Conservation (phyloP, 2,888 invertebrate genomes). For the Linyphia triangularis region DNA sequence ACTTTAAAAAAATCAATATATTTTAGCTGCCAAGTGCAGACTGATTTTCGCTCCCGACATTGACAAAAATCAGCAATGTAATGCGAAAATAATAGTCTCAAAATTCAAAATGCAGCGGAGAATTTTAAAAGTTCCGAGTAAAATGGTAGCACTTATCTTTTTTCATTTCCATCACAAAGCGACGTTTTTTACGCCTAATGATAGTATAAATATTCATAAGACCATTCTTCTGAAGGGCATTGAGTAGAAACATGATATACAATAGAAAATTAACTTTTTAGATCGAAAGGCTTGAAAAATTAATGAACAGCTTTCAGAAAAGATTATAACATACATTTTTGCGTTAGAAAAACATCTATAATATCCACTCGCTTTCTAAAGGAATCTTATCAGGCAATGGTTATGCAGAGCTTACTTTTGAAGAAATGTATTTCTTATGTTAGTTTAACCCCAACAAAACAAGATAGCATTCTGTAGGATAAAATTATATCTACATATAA, state of each 20-base stretch:
- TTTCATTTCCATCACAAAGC: conserved; percentile 6
- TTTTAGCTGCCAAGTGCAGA: background rate
- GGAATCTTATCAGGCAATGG: too few species aligned
- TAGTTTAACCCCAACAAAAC: too few species aligned
- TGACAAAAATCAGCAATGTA: background rate
- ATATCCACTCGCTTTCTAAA: too few species aligned
- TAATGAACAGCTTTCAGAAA: background rate
- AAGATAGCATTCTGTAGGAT: too few species aligned
- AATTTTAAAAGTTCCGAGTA: background rate
- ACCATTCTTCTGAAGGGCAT: background rate
- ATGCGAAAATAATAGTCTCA: conserved; percentile 24
- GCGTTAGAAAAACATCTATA: too few species aligned
- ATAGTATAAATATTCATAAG: conserved; percentile 28
- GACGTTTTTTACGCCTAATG: conserved; percentile 1
- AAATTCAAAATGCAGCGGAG: conserved; percentile 12
- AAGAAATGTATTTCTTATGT: too few species aligned
- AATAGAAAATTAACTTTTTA: conserved; percentile 7
- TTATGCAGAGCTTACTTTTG: too few species aligned
- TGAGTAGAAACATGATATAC: background rate
- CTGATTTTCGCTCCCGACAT: background rate
- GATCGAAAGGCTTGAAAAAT: background rate
- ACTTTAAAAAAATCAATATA: conserved; percentile 17
- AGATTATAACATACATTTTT: too few species aligned
- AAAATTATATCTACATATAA: too few species aligned
- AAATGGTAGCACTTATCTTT: background rate